Base-by-base conservation (phyloP, 2,797 vertebrate genomes). In the Sebastes vulpes region DNA sequence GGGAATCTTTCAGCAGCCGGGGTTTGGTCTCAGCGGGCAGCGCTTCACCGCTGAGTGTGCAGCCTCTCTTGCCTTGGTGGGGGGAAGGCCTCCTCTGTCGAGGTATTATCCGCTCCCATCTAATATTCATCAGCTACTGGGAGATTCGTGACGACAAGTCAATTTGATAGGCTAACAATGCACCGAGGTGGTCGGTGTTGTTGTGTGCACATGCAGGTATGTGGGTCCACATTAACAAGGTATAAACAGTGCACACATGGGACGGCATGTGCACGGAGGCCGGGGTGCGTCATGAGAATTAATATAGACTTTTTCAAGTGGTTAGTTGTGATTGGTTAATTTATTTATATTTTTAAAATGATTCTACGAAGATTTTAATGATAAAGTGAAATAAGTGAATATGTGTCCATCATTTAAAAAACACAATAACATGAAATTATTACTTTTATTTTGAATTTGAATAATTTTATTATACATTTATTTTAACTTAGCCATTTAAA, bases 61-160 rank as follows among this genome's bases (percentile, higher is more conserved):
- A 89, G 84, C 86, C 82, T 83, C 77, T 58, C 79, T 18, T 56
- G 70, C 65, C 84, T 77, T 63, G 66, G 85, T 14, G 78, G 88
- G 87, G 91, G 89, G 82, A 86, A 86, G 90, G 87, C 86, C 88
- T 87, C 91, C 90, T 87, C 82, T 75, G 80, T 91, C 16, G 54
- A 86, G 79, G 86, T 89, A 89, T 91, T 88, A 94, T 91, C 89
- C 58, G 2, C 79, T 83, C 70, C 81, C 90, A 95, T 95, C 88
- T 87, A 93, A 91, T 93, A 94, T 93, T 95, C 85, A 95, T 94
- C 89, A 91, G 85, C 67, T 68, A 46, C 91, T 83, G 93, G 82
- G 89, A 89, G 91, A 93, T 88, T 88, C 12, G 81, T 86, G 92
- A 90, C 77, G 80, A 87, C 76, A 71, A 83, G 87, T 90, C 85